Evolutionary conservation across 2,113 vertebrate genomes (phyloP), one percentile per base, ranked within the genome.

Genomic region (Indri indri): DNA sequence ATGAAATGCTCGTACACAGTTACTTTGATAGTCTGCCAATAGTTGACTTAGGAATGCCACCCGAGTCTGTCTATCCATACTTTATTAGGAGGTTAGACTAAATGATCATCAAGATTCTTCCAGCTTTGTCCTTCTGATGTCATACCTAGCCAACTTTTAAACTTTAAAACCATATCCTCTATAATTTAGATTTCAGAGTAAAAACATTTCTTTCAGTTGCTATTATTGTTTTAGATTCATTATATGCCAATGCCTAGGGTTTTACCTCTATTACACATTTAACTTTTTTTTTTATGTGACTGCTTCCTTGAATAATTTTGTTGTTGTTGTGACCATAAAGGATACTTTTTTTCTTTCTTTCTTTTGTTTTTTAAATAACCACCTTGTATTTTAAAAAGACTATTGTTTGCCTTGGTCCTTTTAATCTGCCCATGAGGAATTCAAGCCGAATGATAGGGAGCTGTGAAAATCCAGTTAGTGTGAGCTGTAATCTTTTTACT

Each of bases 391-490:
- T 96, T 91, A 94, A 96, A 98, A 96, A 97, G 98, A 97, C 96
- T 97, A 92, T 98, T 99, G 98, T 98, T 97, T 98, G 98, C 97
- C 97, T 99, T 99, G 99, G 98, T 98, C 98, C 98, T 98, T 98
- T 99, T 99, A 99, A 99, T 99, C 99, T 98, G 99, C 90, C 98
- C 98, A 98, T 98, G 99, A 99, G 99, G 99, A 99, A 99, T 99
- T 99, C 99, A 97, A 98, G 99, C 98, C 27, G 99, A 99, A 98
- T 97, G 99, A 99, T 99, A 99, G 97, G 96, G 99, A 99, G 99
- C 99, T 99, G 99, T 99, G 99, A 99, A 99, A 99, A 99, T 99
- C 99, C 99, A 99, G 99, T 99, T 99, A 99, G 99, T 98, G 98
- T 98, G 99, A 99, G 99, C 99, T 99, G 99, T 99, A 99, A 99